Evolutionary conservation across 2,113 vertebrate species (phyloP), one percentile per base, ranked within the genome.

Genomic region (Perognathus longimembris): DNA sequence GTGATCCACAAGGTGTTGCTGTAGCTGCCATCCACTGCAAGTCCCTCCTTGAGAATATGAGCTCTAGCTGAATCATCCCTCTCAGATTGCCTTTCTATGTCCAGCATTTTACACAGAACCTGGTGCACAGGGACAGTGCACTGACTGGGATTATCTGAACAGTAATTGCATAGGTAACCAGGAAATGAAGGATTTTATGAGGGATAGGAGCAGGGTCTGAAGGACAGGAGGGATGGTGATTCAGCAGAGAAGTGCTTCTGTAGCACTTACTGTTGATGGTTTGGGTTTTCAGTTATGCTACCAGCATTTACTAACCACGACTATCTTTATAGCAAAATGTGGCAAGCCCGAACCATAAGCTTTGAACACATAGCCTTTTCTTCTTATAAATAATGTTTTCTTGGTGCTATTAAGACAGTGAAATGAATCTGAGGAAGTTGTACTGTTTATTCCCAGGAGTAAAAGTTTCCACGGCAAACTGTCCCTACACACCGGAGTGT

Each of bases 281-380:
- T 28, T 64, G 6, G 34, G 34, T n/a, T 91, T 92, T 83, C 69
- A 92, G 71, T 87, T 59, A 57, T 61, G 22, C 59, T 17, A 38
- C 38, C 24, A 38, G 85, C 36, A 26, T 90, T 81, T 82, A 83
- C 30, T 8, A 38, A 94, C 66, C 57, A 50, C 11, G 17, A 82
- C 42, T 34, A 28, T 67, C 74, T 82, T 95, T n/a, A 78, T 45
- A 96, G 76, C 30, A 83, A 82, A 75, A 70, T 63, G 45, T 54
- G 45, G 63, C 74, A 92, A 91, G 87, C 57, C 59, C 22, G 50
- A 89, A 69, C 63, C 69, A 78, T 34, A 90, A 74, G 70, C 69
- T 81, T 84, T 59, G 82, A 90, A 83, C 34, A 91, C 61, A 86
- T 18, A 59, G 61, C 14, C 4, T 86, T 85, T 45, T 17, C 90